Evolutionary conservation across 1,140 invertebrate genomes (phyloP).

Genomic region (Gerris buenoi): DNA sequence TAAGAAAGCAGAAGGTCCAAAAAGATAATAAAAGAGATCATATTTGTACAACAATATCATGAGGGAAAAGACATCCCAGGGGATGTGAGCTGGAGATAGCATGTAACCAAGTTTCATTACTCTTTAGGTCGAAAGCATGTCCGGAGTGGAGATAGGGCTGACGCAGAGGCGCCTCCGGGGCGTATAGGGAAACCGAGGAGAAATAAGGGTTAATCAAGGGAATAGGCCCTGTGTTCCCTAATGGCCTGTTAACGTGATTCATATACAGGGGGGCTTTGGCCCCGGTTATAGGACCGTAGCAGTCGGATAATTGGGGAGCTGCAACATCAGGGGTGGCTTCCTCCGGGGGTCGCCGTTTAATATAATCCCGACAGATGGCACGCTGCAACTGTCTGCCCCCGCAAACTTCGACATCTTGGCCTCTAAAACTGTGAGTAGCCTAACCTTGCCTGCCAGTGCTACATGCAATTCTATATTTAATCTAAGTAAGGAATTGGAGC

Average conservation of each 20-base stretch:
- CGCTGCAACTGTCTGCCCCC: neutral
- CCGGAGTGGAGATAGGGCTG: neutral
- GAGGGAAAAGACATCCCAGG: neutral
- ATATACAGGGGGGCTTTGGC: neutral
- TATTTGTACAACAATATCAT: too few species aligned
- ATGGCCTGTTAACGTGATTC: neutral
- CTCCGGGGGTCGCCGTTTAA: neutral
- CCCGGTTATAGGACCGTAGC: too few species aligned
- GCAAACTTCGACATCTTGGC: neutral
- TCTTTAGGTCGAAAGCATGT: neutral
- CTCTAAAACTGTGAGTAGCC: too few species aligned
- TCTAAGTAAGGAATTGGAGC: too few species aligned
- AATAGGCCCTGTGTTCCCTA: neutral
- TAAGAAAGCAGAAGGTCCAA: too few species aligned
- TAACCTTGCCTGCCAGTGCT: too few species aligned
- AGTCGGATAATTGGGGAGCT: neutral
- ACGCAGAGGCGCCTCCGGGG: neutral
- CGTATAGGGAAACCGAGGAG: neutral
- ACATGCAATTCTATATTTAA: too few species aligned
- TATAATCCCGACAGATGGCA: neutral
- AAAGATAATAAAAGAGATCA: too few species aligned
- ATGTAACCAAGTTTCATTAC: neutral
- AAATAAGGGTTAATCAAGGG: neutral
- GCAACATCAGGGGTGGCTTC: neutral
- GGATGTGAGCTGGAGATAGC: neutral